Evolutionary conservation across 2,113 vertebrate species (phyloP).

Genomic region (Siniperca knerii): DNA sequence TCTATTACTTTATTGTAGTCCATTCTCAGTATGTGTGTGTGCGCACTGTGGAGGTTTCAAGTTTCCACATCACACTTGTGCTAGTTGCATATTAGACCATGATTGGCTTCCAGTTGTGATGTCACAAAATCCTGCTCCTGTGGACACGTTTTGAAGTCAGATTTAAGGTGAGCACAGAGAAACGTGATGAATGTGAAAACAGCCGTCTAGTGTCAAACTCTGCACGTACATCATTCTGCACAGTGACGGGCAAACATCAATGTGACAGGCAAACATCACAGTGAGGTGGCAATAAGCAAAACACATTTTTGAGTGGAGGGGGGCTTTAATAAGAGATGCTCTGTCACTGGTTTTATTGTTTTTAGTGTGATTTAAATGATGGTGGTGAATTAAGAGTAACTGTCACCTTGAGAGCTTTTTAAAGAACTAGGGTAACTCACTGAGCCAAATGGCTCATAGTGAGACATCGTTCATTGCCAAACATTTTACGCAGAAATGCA

Average conservation of each 20-base stretch:
- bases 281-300: neutral
- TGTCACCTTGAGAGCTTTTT: slow-evolving; percentile 48
- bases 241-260: slow-evolving; percentile 18
- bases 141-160: neutral
- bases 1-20: neutral
- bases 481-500: slow-evolving; percentile 12
- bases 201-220: neutral
- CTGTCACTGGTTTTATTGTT: slow-evolving; percentile 17
- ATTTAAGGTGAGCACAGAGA: neutral
- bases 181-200: neutral
- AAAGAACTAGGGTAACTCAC: slow-evolving; percentile 9
- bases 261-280: slow-evolving; percentile 19
- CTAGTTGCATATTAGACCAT: too few relatives aligned
- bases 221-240: neutral
- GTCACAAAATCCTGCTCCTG: neutral
- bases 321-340: slow-evolving; percentile 1
- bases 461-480: slow-evolving; percentile 24
- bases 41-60: neutral
- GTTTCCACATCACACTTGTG: neutral
- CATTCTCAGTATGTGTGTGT: too few relatives aligned
- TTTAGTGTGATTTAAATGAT: neutral
- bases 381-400: slow-evolving; percentile 15
- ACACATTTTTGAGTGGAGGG: neutral
- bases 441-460: slow-evolving; percentile 29
- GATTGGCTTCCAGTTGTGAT: neutral